Base-by-base conservation (phyloP, 2,888 invertebrate genomes). In the Cosmia trapezina region DNA sequence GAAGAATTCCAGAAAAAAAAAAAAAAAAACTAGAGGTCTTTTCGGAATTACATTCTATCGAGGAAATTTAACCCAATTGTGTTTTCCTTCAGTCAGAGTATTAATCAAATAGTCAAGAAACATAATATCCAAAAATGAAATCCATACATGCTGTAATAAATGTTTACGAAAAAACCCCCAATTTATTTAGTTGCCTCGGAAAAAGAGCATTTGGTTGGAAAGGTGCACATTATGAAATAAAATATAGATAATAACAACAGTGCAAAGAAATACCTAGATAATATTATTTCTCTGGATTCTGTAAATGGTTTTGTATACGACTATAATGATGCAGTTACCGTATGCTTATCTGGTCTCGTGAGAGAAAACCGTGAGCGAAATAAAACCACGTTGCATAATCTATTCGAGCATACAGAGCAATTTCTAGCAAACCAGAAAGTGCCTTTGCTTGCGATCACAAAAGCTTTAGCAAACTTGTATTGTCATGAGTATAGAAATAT, bases 251-350 rank as follows among this genome's bases (percentile, higher is more conserved):
- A 9, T n/a, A n/a, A 9, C 37, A n/a, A 57, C 8, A 3, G 57
- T 43, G 59, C 3, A 60, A 19, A 61, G 12, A 41, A 37, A 37
- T 28, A 28, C 62, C 61, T 47, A 68, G 11, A 67, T 63, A 66
- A 53, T 43, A 53, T 22, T 57, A 61, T 41, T 59, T 17, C 47
- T 17, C 33, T 54, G 14, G 47, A 69, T 41, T n/a, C 43, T 53
- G 19, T 22, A 78, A 79, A 59, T 59, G 59, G 76, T 68, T 65
- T 70, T 53, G 64, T 60, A 70, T 65, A 54, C 72, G 33, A 51
- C 49, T 53, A 41, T 83, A 82, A 72, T 70, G 70, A 71, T 71
- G 60, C 64, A 78, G 81, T 70, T 78, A 72, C 62, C 53, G 63
- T 60, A 63, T 63, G 53, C 69, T 77, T 73, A 76, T 65, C 71